Base-by-base conservation (phyloP, 2,797 vertebrate species). In the Sebastes glaucus region DNA sequence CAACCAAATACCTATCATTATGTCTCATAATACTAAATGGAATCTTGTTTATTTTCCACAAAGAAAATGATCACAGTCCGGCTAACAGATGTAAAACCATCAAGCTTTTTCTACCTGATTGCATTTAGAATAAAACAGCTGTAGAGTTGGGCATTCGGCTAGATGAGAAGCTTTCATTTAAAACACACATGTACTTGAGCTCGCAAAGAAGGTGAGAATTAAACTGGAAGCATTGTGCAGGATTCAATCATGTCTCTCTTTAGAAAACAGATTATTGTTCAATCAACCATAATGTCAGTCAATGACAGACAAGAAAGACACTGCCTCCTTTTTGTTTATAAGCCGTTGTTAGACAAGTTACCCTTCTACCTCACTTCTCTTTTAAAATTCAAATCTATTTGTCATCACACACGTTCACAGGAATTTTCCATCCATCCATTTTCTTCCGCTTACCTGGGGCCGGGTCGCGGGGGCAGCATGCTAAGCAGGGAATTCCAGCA, bases 1-100 rank as follows among this genome's bases (percentile, higher is more conserved):
- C 86, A 86, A 91, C 78, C 71, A 72, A 68, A 77, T 52, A 77
- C 70, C 74, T 67, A 56, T 80, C 81, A 74, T 86, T 74, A 81
- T 65, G 49, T 59, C 25, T 66, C 32, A 71, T 71, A 30, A 80
- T 69, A 38, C 8, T 57, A 77, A 77, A 76, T 20, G 73, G 53
- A 74, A 18, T 56, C 28, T 18, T 3, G 7, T 72, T 79, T 66
- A 57, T 69, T 71, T 77, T 63, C 13, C 46, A 33, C 60, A 77
- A 28, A 67, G 22, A 53, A 25, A 55, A 23, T 2, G 14, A 30
- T 55, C 32, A 23, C 62, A 30, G 56, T 75, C 53, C 32, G 25
- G 32, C n/a, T 5, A 4, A 32, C 62, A 32, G n/a, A 27, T 25
- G 32, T 16, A 6, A 3, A 1, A 66, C 4, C 60, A 6, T 32